A percentile compares a stretch with the other conserved stretches of the same genome.
phyloP scores from a whole-genome alignment of 2,888 invertebrate species.

The Pherbina coryleti region DNA sequence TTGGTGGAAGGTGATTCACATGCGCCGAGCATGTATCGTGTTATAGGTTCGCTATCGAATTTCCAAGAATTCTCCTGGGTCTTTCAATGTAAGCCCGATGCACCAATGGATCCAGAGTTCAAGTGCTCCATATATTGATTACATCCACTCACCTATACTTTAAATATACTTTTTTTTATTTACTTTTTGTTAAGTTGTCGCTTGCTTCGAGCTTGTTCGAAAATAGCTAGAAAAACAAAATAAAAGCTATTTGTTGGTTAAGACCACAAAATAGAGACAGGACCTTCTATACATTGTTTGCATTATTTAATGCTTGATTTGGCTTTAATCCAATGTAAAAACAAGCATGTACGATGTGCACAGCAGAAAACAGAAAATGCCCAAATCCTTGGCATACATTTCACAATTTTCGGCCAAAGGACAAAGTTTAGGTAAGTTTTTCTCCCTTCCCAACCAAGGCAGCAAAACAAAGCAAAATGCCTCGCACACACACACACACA shows the following conservation, averaged over 20 bases:
- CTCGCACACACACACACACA: background rate
- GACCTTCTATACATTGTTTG: no score
- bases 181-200: background rate
- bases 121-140: slow-evolving; percentile 63
- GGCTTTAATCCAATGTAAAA: no score
- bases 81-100: slow-evolving; percentile 58
- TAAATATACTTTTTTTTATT: background rate
- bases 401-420: background rate
- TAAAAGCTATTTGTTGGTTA: no score
- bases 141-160: background rate
- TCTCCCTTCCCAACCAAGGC: background rate
- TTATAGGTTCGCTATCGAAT: slow-evolving; percentile 63
- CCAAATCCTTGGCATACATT: slow-evolving; percentile 3
- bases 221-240: no score
- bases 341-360: background rate
- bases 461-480: background rate
- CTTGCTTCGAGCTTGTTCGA: background rate
- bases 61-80: slow-evolving; percentile 65
- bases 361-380: background rate
- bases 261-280: no score
- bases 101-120: slow-evolving; percentile 62
- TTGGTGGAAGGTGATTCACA: slow-evolving; percentile 50
- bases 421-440: background rate
- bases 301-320: no score
- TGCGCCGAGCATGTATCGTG: slow-evolving; percentile 59